Evolutionary conservation across 2,888 invertebrate species (phyloP).

Genomic region (Prostheceraeus crozeri): DNA sequence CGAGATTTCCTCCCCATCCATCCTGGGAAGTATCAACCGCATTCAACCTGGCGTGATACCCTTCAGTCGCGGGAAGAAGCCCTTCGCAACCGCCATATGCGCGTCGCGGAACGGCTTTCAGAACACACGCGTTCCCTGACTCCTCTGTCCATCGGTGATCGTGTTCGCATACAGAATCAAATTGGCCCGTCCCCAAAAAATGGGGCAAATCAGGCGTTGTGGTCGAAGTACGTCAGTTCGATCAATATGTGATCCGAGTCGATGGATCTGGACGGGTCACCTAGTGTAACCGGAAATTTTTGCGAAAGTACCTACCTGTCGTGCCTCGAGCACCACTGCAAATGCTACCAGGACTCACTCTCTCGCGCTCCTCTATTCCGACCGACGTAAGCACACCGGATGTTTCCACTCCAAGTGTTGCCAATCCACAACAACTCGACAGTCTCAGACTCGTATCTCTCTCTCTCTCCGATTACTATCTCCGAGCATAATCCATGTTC

Average conservation of each 20-base stretch:
- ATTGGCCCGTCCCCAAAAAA: slow-evolving; percentile 41
- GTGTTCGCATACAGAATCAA: slow-evolving; percentile 43
- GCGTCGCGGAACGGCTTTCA: slow-evolving; percentile 38
- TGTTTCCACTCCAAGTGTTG: too few relatives aligned
- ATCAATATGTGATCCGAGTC: slow-evolving; percentile 41
- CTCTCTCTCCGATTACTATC: too few relatives aligned
- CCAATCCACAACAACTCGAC: too few relatives aligned
- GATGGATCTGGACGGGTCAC: slow-evolving; percentile 42
- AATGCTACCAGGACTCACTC: too few relatives aligned
- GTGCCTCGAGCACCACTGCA: too few relatives aligned
- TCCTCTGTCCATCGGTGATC: slow-evolving; percentile 40
- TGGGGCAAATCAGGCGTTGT: slow-evolving; percentile 44
- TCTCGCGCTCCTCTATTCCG: too few relatives aligned
- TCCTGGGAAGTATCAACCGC: slow-evolving; percentile 5
- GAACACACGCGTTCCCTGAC: slow-evolving; percentile 42
- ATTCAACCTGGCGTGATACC: slow-evolving; percentile 42
- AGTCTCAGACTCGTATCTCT: too few relatives aligned
- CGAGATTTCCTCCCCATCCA: not conserved
- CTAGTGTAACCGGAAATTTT: too few relatives aligned
- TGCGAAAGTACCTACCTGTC: too few relatives aligned
- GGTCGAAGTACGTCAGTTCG: slow-evolving; percentile 43
- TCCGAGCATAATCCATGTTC: too few relatives aligned
- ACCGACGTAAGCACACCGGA: too few relatives aligned
- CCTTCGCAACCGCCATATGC: slow-evolving; percentile 43
- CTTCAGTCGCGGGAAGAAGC: slow-evolving; percentile 40